A percentile compares a stretch with the other conserved stretches of the same genome.
phyloP scores from a whole-genome alignment of 2,888 invertebrate species.

The Cephus pulcher region DNA sequence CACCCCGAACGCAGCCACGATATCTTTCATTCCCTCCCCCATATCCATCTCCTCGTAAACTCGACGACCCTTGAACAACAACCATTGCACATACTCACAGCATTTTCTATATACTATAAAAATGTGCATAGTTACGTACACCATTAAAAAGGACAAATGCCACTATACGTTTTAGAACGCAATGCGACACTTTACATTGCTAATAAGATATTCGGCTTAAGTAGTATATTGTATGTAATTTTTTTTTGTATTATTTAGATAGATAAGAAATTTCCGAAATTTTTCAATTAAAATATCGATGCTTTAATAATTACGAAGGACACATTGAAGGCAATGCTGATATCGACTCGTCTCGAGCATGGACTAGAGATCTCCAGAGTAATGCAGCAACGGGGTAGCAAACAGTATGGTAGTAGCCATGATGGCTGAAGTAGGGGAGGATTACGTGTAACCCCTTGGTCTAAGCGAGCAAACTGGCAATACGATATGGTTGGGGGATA shows the following conservation, averaged over 20 bases:
- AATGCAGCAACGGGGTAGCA: conserved; percentile 37
- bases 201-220: not conserved
- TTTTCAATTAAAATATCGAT: not conserved
- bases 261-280: not conserved
- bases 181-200: not conserved
- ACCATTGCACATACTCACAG: not conserved
- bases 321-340: not conserved
- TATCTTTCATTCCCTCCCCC: conserved; percentile 15
- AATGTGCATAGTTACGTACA: not conserved
- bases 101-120: not conserved
- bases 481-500: conserved; percentile 50
- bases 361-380: not conserved
- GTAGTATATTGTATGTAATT: not conserved
- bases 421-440: conserved; percentile 47
- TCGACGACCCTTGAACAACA: not conserved
- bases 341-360: not conserved
- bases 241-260: not conserved
- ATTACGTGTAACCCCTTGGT: conserved; percentile 52
- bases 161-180: not conserved
- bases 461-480: conserved; percentile 48
- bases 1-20: not conserved
- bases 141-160: not conserved
- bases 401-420: conserved; percentile 42
- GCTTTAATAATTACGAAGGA: not conserved
- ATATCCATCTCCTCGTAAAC: not conserved